A percentile compares a stretch with the other conserved stretches of the same genome.
These are phyloP conservation scores for Arctia plantaginis DNA, from an alignment of 2,888 invertebrate genomes.

Conservation along the genomic window DNA sequence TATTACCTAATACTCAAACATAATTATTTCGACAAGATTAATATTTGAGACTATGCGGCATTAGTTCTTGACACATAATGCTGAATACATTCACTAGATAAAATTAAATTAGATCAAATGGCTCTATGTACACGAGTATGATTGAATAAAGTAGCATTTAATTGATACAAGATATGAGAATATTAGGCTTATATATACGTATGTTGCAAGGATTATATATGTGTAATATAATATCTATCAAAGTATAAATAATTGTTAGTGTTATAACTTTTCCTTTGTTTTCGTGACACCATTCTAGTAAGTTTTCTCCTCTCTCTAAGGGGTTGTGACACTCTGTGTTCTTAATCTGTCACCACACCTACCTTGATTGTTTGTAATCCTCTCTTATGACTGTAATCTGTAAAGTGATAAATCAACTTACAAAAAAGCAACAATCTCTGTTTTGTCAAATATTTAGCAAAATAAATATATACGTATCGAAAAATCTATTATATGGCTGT, in stretches of 20 bases:
- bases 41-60: not conserved
- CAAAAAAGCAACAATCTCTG: no score
- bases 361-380: no score
- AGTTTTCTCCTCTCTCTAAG: no score
- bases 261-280: not conserved
- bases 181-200: not conserved
- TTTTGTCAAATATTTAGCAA: no score
- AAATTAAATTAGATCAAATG: slow-evolving; percentile 1
- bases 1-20: slow-evolving; percentile 8
- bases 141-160: not conserved
- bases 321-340: no score
- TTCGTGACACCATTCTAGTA: not conserved
- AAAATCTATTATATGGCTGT: no score
- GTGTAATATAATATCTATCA: not conserved
- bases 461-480: no score
- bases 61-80: not conserved
- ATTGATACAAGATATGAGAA: not conserved
- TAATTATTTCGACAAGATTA: slow-evolving; percentile 7
- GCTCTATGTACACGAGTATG: not conserved
- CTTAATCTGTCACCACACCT: no score
- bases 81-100: not conserved
- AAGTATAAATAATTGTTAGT: not conserved
- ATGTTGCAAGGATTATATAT: not conserved
- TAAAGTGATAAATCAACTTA: no score
- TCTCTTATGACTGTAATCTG: no score